phyloP scores from a whole-genome alignment of 2,888 invertebrate genomes.

The Rhagonycha lutea region DNA sequence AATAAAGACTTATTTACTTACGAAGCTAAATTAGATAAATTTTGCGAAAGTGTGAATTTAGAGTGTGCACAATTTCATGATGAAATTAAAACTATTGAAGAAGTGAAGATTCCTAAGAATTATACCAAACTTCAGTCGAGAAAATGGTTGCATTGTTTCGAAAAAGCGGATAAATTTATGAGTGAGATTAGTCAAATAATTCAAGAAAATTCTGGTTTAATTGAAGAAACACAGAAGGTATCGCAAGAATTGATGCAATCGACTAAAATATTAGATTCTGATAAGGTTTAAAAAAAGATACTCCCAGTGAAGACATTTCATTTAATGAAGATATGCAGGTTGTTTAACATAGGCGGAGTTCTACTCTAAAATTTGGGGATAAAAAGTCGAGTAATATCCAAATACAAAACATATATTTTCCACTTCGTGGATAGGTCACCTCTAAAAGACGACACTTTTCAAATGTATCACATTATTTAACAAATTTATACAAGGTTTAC shows the following conservation, averaged over 20 bases:
- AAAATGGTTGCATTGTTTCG: constrained; percentile 43
- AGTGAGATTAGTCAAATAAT: constrained; percentile 53
- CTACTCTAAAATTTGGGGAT: too few relatives aligned
- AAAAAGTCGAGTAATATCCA: too few relatives aligned
- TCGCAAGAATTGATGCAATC: constrained; percentile 5
- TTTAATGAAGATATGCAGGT: too few relatives aligned
- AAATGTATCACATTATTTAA: too few relatives aligned
- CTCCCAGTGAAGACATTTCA: neutral
- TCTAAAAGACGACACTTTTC: too few relatives aligned
- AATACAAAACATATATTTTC: too few relatives aligned
- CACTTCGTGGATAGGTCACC: too few relatives aligned
- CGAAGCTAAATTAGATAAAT: constrained; percentile 57
- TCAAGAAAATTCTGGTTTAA: constrained; percentile 54
- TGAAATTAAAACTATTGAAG: constrained; percentile 37
- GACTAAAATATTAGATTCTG: neutral
- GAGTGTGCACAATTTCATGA: constrained; percentile 48
- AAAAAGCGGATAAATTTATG: constrained; percentile 42
- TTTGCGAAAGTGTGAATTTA: constrained; percentile 44
- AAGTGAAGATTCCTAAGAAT: constrained; percentile 35
- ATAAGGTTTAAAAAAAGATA: neutral
- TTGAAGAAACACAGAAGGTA: constrained; percentile 32
- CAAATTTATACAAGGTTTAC: too few relatives aligned
- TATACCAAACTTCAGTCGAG: constrained; percentile 43
- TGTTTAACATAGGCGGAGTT: neutral
- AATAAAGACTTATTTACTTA: constrained; percentile 70